These are phyloP conservation scores for Leptobrachium leishanense DNA, from an alignment of 2,113 vertebrate genomes.

Conservation along the genomic window DNA sequence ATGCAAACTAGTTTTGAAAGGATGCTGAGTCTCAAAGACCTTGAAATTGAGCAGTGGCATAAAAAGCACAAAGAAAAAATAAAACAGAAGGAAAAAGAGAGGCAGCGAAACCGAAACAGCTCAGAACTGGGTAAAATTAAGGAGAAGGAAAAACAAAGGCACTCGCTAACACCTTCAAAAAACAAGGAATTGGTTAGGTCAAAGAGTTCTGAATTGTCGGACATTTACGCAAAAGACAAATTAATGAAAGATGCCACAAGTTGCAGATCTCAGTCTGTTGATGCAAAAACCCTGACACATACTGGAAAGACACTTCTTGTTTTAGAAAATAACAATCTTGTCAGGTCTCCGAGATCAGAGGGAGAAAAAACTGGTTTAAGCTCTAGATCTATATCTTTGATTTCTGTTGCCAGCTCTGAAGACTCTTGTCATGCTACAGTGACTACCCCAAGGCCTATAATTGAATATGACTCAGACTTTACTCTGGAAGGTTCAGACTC, in stretches of 20 bases:
- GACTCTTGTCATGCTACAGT: conserved; percentile 85
- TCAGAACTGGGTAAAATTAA: conserved; percentile 81
- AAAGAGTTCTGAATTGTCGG: conserved; percentile 87
- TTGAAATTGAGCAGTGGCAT: conserved; percentile 98
- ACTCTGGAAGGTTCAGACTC: conserved; percentile 85
- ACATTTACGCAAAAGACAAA: conserved; percentile 77
- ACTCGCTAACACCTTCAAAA: conserved; percentile 64
- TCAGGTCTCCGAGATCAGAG: conserved; percentile 85
- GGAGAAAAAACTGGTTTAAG: conserved; percentile 79
- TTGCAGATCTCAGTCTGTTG: conserved; percentile 80
- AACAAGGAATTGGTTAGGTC: conserved; percentile 87
- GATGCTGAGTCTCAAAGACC: conserved; percentile 96
- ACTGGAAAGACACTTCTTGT: conserved; percentile 67
- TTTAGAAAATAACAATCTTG: conserved; percentile 79
- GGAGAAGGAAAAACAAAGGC: conserved; percentile 80
- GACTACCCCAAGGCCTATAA: conserved; percentile 77
- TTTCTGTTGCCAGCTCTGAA: conserved; percentile 91
- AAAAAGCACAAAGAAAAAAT: conserved; percentile 97
- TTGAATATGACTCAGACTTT: conserved; percentile 88
- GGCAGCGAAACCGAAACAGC: conserved; percentile 81
- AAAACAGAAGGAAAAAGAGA: conserved; percentile 94
- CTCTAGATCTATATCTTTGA: conserved; percentile 86
- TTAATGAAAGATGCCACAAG: conserved; percentile 76
- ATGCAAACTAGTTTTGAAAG: conserved; percentile 99
- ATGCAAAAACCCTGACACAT: conserved; percentile 70